Evolutionary conservation across 2,113 vertebrate genomes (phyloP), one percentile per base, ranked within the genome.

Genomic region (Neoarius graeffei): DNA sequence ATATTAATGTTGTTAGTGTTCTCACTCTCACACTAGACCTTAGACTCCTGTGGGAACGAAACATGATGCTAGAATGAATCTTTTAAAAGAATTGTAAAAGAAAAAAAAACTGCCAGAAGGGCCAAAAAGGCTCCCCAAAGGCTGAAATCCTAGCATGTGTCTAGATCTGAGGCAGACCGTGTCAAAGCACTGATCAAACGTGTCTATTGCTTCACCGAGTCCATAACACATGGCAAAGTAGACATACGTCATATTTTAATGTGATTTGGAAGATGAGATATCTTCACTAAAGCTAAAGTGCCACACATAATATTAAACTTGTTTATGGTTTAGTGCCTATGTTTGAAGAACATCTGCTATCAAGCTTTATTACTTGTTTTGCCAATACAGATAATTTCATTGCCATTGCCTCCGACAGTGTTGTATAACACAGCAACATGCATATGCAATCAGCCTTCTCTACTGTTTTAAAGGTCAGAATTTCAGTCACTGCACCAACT

Each of bases 341-440:
- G 56, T 14, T 56, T 82, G 57, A 82, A 57, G 80, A 82, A 82
- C 80, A 82, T 82, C 57, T 82, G 80, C 57, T 62, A 60, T 25
- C 57, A 23, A 62, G 30, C 57, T 42, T 15, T 17, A 62, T 62
- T 11, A 35, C 10, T n/a, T 56, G 54, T 56, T 80, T 56, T 56
- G 52, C 8, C 52, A 30, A n/a, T 23, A 82, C 3, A 23, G 27
- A 81, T 20, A 15, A 57, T 56, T 56, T 56, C 13, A 57, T 30
- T 57, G 52, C 7, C 57, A 35, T 35, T 82, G 19, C 19, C 30
- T 62, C 25, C 14, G 30, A 62, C 19, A 25, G 19, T 82, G 9
- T 30, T 20, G 56, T 15, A 59, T 59, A 20, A 30, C 77, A 52
- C 23, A 60, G 19, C 10, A 1, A 30, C 6, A 57, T 81, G 50